Conservation (phyloP, 2,797 vertebrate genomes). For the Paguma larvata region DNA sequence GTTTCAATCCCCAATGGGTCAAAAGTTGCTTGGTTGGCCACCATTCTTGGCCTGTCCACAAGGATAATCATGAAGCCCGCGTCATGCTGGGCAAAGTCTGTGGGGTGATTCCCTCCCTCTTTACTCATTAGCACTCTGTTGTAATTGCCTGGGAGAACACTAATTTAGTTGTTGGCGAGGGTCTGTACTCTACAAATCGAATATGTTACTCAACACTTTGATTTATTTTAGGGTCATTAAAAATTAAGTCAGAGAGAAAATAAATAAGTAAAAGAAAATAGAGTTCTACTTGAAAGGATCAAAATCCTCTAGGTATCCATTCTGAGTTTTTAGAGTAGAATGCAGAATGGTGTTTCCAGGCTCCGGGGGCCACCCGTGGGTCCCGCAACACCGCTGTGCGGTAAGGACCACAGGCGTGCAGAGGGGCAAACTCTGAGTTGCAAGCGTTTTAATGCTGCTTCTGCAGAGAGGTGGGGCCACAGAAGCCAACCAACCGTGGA, state of each 20-base stretch:
- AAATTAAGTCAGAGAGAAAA: neutral
- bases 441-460: accelerated
- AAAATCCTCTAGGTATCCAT: neutral
- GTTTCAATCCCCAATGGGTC: neutral
- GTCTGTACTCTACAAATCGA: neutral
- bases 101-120: neutral
- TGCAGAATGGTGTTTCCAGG: accelerated
- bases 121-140: accelerated
- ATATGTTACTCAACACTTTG: neutral
- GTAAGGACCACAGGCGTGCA: neutral
- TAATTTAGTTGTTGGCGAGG: accelerated
- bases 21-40: neutral
- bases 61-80: neutral
- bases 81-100: neutral
- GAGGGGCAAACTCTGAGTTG: neutral
- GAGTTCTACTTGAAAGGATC: neutral
- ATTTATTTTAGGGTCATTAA: neutral
- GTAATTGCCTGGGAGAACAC: neutral
- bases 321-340: neutral
- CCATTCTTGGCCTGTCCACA: neutral
- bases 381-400: accelerated
- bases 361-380: accelerated
- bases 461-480: neutral
- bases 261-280: neutral
- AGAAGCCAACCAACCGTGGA: accelerated